Conservation (phyloP, 2,797 vertebrate species). For the Gobionotothen gibberifrons region DNA sequence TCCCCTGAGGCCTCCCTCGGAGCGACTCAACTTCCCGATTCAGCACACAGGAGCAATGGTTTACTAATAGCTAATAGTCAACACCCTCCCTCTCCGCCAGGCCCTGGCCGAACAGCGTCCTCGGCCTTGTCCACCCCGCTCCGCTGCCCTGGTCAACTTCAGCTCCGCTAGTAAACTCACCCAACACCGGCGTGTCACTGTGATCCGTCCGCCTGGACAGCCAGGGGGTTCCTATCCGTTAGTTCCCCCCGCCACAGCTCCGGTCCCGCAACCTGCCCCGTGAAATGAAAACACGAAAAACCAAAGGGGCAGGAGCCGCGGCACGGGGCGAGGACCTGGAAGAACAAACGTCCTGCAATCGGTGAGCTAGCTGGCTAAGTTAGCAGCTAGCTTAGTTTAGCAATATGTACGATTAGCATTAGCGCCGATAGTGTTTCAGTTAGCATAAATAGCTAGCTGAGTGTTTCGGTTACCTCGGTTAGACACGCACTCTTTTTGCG, state of each 20-base stretch:
- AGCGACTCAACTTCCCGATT: slow-evolving; percentile 76
- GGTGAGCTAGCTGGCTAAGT: slow-evolving; percentile 53
- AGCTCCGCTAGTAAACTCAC: slow-evolving; percentile 74
- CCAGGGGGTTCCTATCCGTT: slow-evolving; percentile 69
- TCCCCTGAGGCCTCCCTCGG: slow-evolving; percentile 50
- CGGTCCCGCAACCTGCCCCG: slow-evolving; percentile 52
- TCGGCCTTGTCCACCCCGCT: slow-evolving; percentile 68
- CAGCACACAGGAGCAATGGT: slow-evolving; percentile 37
- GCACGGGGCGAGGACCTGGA: slow-evolving; percentile 25
- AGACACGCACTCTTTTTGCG: slow-evolving; percentile 14
- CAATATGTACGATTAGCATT: slow-evolving; percentile 58
- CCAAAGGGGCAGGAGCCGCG: slow-evolving; percentile 16
- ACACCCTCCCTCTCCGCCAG: slow-evolving; percentile 50
- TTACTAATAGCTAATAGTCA: slow-evolving; percentile 56
- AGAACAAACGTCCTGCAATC: slow-evolving; percentile 53
- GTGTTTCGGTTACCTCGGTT: slow-evolving; percentile 19
- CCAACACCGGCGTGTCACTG: slow-evolving; percentile 76
- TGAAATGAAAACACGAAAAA: slow-evolving; percentile 37
- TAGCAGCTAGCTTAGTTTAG: slow-evolving; percentile 66
- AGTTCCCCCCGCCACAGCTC: slow-evolving; percentile 82
- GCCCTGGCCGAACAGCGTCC: slow-evolving; percentile 59
- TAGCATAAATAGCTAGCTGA: slow-evolving; percentile 52
- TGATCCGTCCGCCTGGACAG: slow-evolving; percentile 76
- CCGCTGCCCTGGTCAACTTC: slow-evolving; percentile 42
- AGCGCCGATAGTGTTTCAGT: slow-evolving; percentile 58